Evolutionary conservation across 2,888 invertebrate genomes (phyloP), one percentile per base, ranked within the genome.

Genomic region (Trichogramma evanescens): DNA sequence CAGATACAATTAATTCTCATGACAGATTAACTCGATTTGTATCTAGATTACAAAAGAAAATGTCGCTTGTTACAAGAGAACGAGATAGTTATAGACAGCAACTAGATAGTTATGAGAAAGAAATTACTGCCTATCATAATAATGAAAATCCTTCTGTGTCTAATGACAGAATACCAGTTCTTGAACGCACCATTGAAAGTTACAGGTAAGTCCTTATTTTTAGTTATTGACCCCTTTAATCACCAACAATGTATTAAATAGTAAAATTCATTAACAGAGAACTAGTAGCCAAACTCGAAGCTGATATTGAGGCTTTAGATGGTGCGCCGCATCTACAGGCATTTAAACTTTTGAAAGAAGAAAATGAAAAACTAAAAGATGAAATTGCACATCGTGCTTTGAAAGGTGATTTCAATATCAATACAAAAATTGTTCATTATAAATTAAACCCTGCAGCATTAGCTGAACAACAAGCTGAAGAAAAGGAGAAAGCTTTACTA

Each of bases 71-170:
- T 3, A 80, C 79, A 8, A 82, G 88, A 44, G 93, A 93, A 74
- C 81, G 93, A 39, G 92, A 93, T 70, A 91, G 89, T 71, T 90
- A 91, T 70, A 84, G 90, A 57, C 84, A 86, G 62, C 86, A 92
- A 69, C 75, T 93, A 51, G 91, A 92, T 71, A 86, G 88, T 56
- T 91, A 90, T 71, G 92, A 93, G 78, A 89, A 88, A 72, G 93
- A 93, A 79, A 78, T 89, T 65, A 88, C 90, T 0, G 80, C 82
- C 57, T 73, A 74, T 49, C 78, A 76, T 41, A 70, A 67, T 38
- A 73, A 72, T n/a, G 62, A 64, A 54, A 42, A 13, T 38, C 53
- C 58, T 13, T 58, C 7, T 75, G 67, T 66, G 9, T 64, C 86
- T 56, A 80, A 83, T 4, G 86, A 86, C 56, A 81, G 89, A 2